Conservation (phyloP, 2,888 invertebrate species). For the Candidula unifasciata region DNA sequence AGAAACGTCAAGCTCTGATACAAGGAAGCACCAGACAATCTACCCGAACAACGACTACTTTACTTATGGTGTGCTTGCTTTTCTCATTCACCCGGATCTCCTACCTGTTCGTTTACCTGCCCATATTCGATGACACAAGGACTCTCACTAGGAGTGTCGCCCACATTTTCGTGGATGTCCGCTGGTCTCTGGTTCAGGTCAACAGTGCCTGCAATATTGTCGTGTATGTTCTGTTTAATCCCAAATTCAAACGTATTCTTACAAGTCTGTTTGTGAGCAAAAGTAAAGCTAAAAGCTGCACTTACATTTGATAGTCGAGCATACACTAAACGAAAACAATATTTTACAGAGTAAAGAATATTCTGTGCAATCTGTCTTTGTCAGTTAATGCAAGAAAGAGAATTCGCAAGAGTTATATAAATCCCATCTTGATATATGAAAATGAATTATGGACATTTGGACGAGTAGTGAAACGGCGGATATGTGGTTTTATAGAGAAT, state of each 20-base stretch:
- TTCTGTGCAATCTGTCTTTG: no score
- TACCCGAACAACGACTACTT: background rate
- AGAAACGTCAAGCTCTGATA: background rate
- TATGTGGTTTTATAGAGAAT: no score
- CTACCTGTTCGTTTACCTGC: constrained; percentile 21
- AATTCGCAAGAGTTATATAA: no score
- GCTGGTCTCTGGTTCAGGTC: constrained; percentile 2
- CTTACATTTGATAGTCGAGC: background rate
- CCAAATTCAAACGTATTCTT: constrained; percentile 9
- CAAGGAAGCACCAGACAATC: background rate
- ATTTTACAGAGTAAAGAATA: no score
- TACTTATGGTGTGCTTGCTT: background rate
- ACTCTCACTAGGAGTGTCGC: background rate
- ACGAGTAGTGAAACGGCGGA: no score
- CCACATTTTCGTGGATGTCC: constrained; percentile 5
- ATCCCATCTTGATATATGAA: no score
- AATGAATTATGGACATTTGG: no score
- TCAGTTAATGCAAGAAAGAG: no score
- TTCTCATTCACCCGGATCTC: background rate
- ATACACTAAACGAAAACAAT: no score
- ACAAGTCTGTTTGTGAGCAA: background rate
- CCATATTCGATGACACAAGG: constrained; percentile 8
- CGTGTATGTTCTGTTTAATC: constrained; percentile 10
- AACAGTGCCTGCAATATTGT: constrained; percentile 28
- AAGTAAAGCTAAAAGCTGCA: background rate